These are phyloP conservation scores for Crossaster papposus DNA, from an alignment of 53 echinoderm and acorn worm species.

Conservation along the genomic window DNA sequence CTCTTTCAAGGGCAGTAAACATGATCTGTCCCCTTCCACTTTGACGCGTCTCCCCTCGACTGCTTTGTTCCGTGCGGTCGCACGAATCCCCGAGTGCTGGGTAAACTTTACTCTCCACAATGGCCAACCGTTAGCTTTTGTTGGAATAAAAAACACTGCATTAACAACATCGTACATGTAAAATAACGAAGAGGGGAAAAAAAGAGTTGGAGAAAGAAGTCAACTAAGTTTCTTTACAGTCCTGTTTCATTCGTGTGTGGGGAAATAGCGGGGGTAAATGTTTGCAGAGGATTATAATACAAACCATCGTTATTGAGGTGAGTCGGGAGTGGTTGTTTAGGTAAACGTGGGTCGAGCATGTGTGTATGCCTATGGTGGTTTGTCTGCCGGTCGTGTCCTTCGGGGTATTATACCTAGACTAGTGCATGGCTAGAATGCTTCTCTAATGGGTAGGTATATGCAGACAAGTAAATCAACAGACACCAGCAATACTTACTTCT, in stretches of 20 bases:
- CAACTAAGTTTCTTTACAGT: not conserved
- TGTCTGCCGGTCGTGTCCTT: not conserved
- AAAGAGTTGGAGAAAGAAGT: not conserved
- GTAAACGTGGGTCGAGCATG: not conserved
- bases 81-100: constrained; percentile 45
- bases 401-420: not conserved
- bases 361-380: not conserved
- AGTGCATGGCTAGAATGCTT: not conserved
- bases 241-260: constrained; percentile 12
- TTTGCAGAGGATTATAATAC: constrained; percentile 17
- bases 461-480: too few relatives aligned
- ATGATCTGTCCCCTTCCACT: not conserved
- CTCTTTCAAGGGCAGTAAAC: not conserved
- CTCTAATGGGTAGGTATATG: not conserved
- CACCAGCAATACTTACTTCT: too few relatives aligned
- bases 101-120: constrained; percentile 9
- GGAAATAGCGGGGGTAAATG: not conserved
- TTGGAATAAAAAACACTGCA: not conserved
- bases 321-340: constrained; percentile 29
- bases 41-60: not conserved
- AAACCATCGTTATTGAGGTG: not conserved
- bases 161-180: constrained; percentile 14
- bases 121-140: constrained; percentile 13
- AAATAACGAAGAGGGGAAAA: not conserved
- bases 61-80: constrained; percentile 31